A percentile compares a stretch with the other conserved stretches of the same genome.
phyloP scores from a whole-genome alignment of 2,888 invertebrate species.

The Dorcus hopei region DNA sequence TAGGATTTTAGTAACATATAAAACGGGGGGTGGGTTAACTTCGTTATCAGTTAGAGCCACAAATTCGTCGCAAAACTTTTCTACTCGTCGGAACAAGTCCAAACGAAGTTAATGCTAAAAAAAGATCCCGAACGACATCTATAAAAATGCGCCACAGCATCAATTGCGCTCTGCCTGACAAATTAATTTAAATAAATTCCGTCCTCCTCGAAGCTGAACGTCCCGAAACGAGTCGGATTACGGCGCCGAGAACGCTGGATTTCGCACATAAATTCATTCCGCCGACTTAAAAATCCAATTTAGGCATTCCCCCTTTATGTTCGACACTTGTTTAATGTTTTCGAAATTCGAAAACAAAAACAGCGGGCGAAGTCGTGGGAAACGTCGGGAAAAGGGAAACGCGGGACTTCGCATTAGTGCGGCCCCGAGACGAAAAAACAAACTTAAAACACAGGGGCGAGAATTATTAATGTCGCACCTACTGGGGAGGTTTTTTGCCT shows the following conservation, averaged over 20 bases:
- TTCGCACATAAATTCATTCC: too few relatives aligned
- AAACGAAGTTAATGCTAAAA: too few relatives aligned
- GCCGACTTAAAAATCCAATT: background rate
- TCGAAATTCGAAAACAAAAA: background rate
- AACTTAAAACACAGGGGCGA: background rate
- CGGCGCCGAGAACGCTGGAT: background rate
- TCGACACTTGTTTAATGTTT: constrained; percentile 8
- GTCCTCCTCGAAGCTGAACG: background rate
- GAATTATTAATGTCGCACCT: background rate
- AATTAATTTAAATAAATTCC: background rate
- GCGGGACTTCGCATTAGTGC: background rate
- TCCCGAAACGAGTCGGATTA: background rate
- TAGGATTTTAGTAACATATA: too few relatives aligned
- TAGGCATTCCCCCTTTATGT: constrained; percentile 12
- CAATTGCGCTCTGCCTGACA: too few relatives aligned
- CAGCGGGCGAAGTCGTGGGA: background rate
- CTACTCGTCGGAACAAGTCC: too few relatives aligned
- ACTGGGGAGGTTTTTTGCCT: background rate
- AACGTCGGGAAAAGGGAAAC: background rate
- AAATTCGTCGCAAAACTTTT: too few relatives aligned
- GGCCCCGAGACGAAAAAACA: background rate
- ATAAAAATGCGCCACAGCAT: too few relatives aligned
- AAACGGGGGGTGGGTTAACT: too few relatives aligned
- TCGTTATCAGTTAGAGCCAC: too few relatives aligned
- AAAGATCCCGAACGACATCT: too few relatives aligned